phyloP scores from a whole-genome alignment of 1,140 invertebrate species.

The Venturia canescens region DNA sequence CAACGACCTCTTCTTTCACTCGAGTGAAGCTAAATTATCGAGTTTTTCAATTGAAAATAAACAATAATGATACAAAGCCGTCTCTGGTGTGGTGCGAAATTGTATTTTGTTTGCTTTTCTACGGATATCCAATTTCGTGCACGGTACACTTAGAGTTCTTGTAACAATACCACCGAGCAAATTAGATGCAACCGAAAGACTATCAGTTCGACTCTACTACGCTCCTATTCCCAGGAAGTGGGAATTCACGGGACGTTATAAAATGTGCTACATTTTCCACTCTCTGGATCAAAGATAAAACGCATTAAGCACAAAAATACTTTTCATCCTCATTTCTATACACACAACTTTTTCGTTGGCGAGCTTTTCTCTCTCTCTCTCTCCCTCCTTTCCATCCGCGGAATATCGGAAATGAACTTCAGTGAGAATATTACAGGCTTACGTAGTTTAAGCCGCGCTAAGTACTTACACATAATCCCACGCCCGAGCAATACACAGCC shows the following conservation, averaged over 20 bases:
- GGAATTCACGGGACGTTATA: background rate
- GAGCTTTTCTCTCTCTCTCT: background rate
- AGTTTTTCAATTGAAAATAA: no score
- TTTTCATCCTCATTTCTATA: background rate
- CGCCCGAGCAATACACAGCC: background rate
- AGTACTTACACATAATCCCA: slow-evolving; percentile 25
- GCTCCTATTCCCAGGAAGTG: background rate
- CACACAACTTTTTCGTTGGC: background rate
- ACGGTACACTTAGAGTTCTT: background rate
- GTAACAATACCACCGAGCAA: background rate
- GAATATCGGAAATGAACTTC: background rate
- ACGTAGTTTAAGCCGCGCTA: background rate
- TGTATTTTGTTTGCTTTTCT: background rate
- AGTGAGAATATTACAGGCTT: background rate
- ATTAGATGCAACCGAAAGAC: background rate
- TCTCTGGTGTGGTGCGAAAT: no score
- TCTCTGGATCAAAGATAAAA: slow-evolving; percentile 23
- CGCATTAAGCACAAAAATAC: slow-evolving; percentile 2
- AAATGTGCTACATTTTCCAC: slow-evolving; percentile 11
- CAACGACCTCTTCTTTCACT: no score
- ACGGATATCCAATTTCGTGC: no score
- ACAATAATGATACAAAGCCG: no score
- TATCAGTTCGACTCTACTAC: background rate
- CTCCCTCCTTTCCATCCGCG: background rate
- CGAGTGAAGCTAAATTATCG: no score